Evolutionary conservation across 2,113 vertebrate genomes (phyloP), one percentile per base, ranked within the genome.

Genomic region (Calidris pugnax): DNA sequence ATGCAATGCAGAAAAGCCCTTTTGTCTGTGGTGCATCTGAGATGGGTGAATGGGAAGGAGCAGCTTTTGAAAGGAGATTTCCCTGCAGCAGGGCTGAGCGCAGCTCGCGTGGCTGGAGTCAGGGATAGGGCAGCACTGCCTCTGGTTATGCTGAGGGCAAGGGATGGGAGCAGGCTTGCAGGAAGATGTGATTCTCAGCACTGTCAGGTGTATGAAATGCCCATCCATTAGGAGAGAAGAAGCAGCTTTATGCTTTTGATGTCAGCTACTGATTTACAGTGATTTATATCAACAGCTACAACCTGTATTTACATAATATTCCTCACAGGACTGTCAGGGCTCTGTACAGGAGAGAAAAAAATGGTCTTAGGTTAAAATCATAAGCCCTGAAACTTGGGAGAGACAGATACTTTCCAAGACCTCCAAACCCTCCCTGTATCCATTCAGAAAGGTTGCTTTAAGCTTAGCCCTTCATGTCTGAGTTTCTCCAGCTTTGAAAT

Each of bases 181-280:
- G 63, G 28, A 10, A 75, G n/a, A 75, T 53, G 20, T 1, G 51
- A 82, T 87, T 85, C 35, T 75, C 30, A 72, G 75, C 67, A 77
- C 55, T 37, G 41, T 48, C 81, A 89, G 28, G 50, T 76, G 27
- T 59, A 74, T 55, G 60, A 94, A 90, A 91, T 88, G 37, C 32
- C 63, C 71, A 85, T 88, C 69, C 63, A 60, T 92, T 94, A 78
- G 80, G 81, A 88, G 87, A 67, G 57, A 90, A 87, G 59, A 19
- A 84, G 50, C 74, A 93, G 43, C 64, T 94, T 79, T 83, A 87
- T 78, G 94, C 73, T 89, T 96, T 89, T 93, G 62, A 89, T 93
- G 66, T 93, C 85, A 96, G 51, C 72, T 95, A 72, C 88, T 97
- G 95, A 96, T 96, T 95, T 96, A 85, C 57, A 89, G 85, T 85